Percentiles rank a stretch among this genome's conserved stretches.
phyloP scores from a whole-genome alignment of 2,888 invertebrate species.

The Synergus laeviventris region DNA sequence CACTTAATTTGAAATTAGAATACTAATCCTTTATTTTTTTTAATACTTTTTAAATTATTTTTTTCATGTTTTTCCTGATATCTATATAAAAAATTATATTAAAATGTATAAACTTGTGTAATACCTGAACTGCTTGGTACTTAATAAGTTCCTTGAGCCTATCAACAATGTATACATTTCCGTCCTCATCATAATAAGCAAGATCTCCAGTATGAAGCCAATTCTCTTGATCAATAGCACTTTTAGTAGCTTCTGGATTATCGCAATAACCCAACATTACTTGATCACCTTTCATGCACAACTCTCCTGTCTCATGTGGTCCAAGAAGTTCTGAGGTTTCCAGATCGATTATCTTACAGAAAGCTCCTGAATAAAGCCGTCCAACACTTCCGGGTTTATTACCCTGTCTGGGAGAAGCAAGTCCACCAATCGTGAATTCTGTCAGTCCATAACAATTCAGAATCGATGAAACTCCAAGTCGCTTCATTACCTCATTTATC shows the following conservation, averaged over 20 bases:
- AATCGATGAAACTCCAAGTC: constrained; percentile 5
- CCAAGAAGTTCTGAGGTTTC: background rate
- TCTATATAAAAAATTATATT: too few species aligned
- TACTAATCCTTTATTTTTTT: too few species aligned
- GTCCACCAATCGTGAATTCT: constrained; percentile 2
- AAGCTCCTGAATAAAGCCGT: constrained; percentile 76
- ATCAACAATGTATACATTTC: constrained; percentile 77
- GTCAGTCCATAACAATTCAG: constrained; percentile 7
- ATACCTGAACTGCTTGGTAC: constrained; percentile 78
- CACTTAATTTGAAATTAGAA: too few species aligned
- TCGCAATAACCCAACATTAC: constrained; percentile 79
- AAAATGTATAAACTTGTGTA: background rate
- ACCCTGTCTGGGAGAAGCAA: constrained; percentile 80
- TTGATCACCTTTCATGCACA: constrained; percentile 77
- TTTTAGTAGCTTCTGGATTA: constrained; percentile 76
- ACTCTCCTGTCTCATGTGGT: constrained; percentile 75
- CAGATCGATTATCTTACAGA: constrained; percentile 49
- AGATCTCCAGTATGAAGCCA: constrained; percentile 78
- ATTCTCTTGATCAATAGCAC: constrained; percentile 76
- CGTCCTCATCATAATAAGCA: constrained; percentile 77
- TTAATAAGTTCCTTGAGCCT: constrained; percentile 81
- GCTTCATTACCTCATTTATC: background rate
- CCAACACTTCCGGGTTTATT: constrained; percentile 55
- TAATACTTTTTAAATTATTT: too few species aligned
- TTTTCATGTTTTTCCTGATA: too few species aligned